Evolutionary conservation across 2,888 invertebrate species (phyloP).

Genomic region (Ennomos quercinarius): DNA sequence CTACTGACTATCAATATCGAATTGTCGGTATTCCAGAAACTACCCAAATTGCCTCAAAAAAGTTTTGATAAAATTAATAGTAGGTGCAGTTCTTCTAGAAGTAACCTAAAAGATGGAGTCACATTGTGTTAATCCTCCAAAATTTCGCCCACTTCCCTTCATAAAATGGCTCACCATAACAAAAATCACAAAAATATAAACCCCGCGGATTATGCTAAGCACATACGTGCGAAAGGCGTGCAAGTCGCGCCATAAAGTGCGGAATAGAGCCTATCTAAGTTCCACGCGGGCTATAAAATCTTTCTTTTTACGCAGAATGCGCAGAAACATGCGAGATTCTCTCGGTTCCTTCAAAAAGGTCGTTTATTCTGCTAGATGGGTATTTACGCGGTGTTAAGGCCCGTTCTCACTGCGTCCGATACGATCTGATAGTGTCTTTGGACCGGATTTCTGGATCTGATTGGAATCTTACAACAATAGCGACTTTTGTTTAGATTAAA

Average conservation of each 20-base stretch:
- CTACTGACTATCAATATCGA: too few species aligned
- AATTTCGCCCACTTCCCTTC: not conserved
- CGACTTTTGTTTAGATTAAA: too few species aligned
- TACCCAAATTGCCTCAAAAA: too few species aligned
- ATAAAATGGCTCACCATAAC: constrained; percentile 18
- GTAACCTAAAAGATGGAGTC: too few species aligned
- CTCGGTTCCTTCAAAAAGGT: constrained; percentile 24
- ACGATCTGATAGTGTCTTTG: not conserved
- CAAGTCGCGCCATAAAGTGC: constrained; percentile 21
- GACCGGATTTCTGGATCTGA: not conserved
- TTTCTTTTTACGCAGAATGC: constrained; percentile 34
- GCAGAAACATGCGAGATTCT: constrained; percentile 30
- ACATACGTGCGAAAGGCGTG: constrained; percentile 26
- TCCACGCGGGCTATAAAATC: constrained; percentile 32
- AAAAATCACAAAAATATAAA: constrained; percentile 28
- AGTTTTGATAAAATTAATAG: too few species aligned
- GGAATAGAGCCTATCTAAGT: constrained; percentile 27
- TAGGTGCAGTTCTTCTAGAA: too few species aligned
- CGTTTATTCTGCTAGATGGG: constrained; percentile 20
- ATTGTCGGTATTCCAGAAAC: too few species aligned
- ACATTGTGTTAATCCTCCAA: not conserved
- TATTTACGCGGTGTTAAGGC: constrained; percentile 13
- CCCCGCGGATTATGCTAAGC: constrained; percentile 26
- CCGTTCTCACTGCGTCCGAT: not conserved
- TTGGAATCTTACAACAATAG: too few species aligned